Evolutionary conservation across 2,797 vertebrate genomes (phyloP).

Genomic region (Acipenser transmontanus): DNA sequence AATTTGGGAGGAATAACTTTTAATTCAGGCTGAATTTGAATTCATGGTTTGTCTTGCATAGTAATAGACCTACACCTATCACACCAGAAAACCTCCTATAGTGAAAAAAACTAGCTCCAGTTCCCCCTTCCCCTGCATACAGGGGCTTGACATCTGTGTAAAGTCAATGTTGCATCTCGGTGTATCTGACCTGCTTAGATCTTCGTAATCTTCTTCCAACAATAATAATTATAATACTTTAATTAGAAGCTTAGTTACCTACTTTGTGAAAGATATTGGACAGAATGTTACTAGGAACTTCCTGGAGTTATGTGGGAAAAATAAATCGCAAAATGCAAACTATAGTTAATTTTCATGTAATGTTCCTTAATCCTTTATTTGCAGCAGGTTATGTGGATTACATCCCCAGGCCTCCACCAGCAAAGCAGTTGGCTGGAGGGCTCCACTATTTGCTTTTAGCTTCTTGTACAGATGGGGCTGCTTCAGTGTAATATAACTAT

Average conservation of each 20-base stretch:
- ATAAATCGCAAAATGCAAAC: neutral
- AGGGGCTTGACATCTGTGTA: too few species aligned
- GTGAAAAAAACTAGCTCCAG: too few species aligned
- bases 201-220: neutral
- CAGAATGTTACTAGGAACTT: neutral
- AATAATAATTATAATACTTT: neutral
- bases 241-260: neutral
- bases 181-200: too few species aligned
- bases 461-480: slow-evolving; percentile 15
- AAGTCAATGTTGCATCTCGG: too few species aligned
- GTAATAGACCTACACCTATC: too few species aligned
- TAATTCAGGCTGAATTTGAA: too few species aligned
- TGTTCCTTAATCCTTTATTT: slow-evolving; percentile 9
- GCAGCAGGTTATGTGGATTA: neutral
- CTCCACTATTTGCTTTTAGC: slow-evolving; percentile 12
- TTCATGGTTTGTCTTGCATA: too few species aligned
- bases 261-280: neutral
- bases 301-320: neutral
- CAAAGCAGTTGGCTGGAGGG: slow-evolving; percentile 5
- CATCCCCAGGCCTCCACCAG: neutral
- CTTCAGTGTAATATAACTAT: slow-evolving; percentile 20
- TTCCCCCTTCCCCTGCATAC: too few species aligned
- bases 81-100: too few species aligned
- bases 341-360: slow-evolving; percentile 3
- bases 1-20: too few species aligned